Base-by-base conservation (phyloP, 2,797 vertebrate genomes). In the Sebastiscus tertius region DNA sequence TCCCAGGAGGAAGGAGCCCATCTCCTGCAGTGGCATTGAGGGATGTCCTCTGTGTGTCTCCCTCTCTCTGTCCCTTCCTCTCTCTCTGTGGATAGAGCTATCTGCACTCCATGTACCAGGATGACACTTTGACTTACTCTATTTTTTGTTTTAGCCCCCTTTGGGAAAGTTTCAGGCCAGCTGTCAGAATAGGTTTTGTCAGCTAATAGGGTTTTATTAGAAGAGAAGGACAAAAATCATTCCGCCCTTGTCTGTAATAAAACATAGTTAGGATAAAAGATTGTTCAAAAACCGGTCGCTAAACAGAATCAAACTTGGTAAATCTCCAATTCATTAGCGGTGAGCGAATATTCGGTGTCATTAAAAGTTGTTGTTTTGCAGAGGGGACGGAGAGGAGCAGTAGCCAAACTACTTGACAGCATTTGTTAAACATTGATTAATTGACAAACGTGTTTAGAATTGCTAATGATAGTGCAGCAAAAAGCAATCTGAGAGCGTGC, bases 21-120 rank as follows among this genome's bases (percentile, higher is more conserved):
- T 93, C 92, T 95, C 88, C 92, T 93, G 89, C 88, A 90, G 88
- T 93, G 94, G 93, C 91, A 93, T 89, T 94, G 94, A 95, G 88
- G 86, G 91, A 95, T 93, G 92, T 94, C 86, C 90, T 90, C 81
- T 86, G 64, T 81, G 75, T 56, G 62, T 64, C 27, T 72, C 52
- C 31, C 27, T 55, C 24, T 80, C 71, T 79, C 68, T 79, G 54
- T 72, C 55, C 67, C 58, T 83, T 67, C 70, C 46, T 69, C 77
- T 82, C 61, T 84, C 61, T 84, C 81, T 80, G 72, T 78, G 77
- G 75, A 71, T 22, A 70, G 46, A 86, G 79, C 84, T 65, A 77
- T 83, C 85, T 87, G 77, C 77, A 64, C 79, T 85, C 71, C 73
- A 73, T 77, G 87, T 77, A 86, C 90, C 88, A 88, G 81, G 80